Evolutionary conservation across 1,140 invertebrate genomes (phyloP), one percentile per base, ranked within the genome.

Genomic region (Dysdera silvatica): DNA sequence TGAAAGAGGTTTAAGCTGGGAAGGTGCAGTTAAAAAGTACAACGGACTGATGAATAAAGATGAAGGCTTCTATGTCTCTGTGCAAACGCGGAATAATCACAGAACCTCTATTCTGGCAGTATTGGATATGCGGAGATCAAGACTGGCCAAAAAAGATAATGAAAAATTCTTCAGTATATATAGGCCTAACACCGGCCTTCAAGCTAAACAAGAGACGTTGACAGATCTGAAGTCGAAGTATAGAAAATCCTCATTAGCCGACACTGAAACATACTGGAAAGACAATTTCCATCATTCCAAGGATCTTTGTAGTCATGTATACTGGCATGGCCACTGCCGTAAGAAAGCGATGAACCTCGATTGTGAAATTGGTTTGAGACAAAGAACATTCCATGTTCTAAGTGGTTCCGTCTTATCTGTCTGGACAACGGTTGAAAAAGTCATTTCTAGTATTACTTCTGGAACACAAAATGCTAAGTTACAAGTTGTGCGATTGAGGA

Each of bases 371-470:
- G 95, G 96, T 1, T 77, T 96, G 47, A 82, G 96, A 33, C 83
- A 87, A 67, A 83, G 95, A 65, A 87, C 87, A 24, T 98, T 97
- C 76, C 87, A 96, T 77, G 90, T 99, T 26, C 80, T 99, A 12
- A 85, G 91, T 56, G 96, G 96, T 26, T 94, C 91, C 3, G 92
- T 98, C 57, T 80, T 98, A 49, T 89, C 89, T 52, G 92, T 98
- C 10, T 98, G 95, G 95, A 87, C 87, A 68, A 84, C 90, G 56
- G 87, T 98, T 8, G 96, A 98, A 79, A 81, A 82, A 40, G 85
- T 80, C 12, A 67, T 84, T 1, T 71, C 73, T 6, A 81, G 82
- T 43, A 85, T 80, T 10, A 67, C 84, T 2, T 72, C 74, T 7
- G 73, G 72, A 8, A 71, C 73, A 24, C 82, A 84, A 57, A 82